These are phyloP conservation scores for Cygnus atratus DNA, from an alignment of 2,113 vertebrate genomes.

Conservation along the genomic window DNA sequence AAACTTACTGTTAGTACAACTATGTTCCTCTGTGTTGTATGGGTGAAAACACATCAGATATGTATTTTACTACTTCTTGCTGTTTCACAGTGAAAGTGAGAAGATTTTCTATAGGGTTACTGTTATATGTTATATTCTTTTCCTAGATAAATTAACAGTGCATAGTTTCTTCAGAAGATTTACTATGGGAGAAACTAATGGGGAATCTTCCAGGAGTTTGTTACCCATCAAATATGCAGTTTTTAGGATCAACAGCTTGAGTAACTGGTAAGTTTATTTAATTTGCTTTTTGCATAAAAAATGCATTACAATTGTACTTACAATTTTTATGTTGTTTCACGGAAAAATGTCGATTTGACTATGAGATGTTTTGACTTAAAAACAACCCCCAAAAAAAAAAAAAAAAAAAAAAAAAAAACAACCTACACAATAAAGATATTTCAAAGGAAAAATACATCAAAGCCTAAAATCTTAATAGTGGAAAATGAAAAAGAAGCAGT, in stretches of 20 bases:
- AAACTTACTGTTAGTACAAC: neutral
- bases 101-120: neutral
- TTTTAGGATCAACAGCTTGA: neutral
- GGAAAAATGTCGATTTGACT: neutral
- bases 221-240: neutral
- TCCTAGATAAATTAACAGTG: neutral
- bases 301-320: neutral
- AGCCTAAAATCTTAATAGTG: neutral
- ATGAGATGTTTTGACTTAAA: neutral
- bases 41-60: neutral
- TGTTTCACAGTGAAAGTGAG: neutral
- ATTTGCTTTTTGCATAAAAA: neutral
- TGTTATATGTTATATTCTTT: neutral
- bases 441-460: neutral
- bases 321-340: neutral
- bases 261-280: neutral
- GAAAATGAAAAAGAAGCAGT: neutral
- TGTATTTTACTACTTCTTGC: neutral
- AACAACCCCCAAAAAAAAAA: neutral
- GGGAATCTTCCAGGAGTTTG: neutral
- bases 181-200: neutral
- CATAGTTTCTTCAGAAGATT: neutral
- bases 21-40: rapidly evolving
- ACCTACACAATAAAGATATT: neutral
- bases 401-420: neutral